Base-by-base conservation (phyloP, 2,113 vertebrate species). In the Xiphophorus couchianus region DNA sequence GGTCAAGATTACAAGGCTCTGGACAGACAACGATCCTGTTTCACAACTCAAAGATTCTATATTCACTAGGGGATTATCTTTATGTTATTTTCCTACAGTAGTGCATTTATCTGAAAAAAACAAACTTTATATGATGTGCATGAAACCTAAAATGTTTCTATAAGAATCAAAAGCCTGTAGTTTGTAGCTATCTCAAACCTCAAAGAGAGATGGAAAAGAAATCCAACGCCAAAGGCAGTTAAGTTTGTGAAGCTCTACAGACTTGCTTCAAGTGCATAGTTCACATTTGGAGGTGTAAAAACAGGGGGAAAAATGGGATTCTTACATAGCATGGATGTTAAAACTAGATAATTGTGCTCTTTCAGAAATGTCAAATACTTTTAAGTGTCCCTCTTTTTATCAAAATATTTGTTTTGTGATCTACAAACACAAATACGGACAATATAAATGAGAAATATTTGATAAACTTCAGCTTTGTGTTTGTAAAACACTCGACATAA, bases 161-260 rank as follows among this genome's bases (percentile, higher is more conserved):
- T 58, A 25, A 58, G 25, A 58, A n/a, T 58, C 51, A n/a, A 54
- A 54, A 19, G 48, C 48, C 7, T 7, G 6, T n/a, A 81, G 85
- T 81, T 87, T 73, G 84, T 78, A 88, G 81, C 87, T 39, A 66
- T 78, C 84, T 76, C 76, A 89, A 83, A 88, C 75, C 68, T 80
- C 54, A 84, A 80, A 91, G 31, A 37, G 72, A 82, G 78, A 89
- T 84, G 82, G 83, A 82, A 79, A 82, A 66, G 66, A 76, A 86
- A 88, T 86, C 83, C 42, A 48, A 65, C 77, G 86, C 80, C 86
- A 76, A 73, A 80, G 81, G 85, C 84, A 61, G 78, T 80, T 58
- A 72, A 73, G 80, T 86, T 84, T 88, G 77, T 86, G 44, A 66
- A 75, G 86, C 74, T 90, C 83, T 76, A 27, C 35, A 82, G 80